A percentile compares a stretch with the other conserved stretches of the same genome.
Conservation (phyloP, 92 coral and sea anemone genomes). For the Plumapathes pennacea region DNA sequence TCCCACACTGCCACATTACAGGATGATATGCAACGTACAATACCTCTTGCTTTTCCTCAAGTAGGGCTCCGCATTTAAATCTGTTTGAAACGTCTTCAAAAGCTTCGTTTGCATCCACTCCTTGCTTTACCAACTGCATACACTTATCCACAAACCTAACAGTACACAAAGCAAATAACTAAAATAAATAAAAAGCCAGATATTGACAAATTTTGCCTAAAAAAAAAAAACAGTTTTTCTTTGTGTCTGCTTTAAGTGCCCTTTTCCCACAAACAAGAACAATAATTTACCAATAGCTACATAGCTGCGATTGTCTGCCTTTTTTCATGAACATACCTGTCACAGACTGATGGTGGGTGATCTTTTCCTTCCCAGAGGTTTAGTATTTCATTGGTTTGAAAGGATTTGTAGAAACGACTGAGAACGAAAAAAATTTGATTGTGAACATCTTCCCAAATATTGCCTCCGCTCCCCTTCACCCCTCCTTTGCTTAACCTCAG, state of each 20-base stretch:
- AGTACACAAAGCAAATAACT: neutral
- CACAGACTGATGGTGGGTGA: constrained; percentile 40
- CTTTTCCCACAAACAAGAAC: no score
- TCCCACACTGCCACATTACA: no score
- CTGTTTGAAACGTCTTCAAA: constrained; percentile 28
- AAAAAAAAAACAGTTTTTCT: neutral
- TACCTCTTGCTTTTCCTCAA: no score
- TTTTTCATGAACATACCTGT: constrained; percentile 42
- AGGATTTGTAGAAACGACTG: constrained; percentile 62
- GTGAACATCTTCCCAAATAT: no score
- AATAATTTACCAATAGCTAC: neutral
- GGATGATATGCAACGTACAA: no score
- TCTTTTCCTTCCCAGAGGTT: constrained; percentile 33
- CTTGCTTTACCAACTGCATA: constrained; percentile 46
- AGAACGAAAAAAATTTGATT: no score
- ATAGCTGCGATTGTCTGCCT: neutral
- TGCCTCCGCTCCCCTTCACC: no score
- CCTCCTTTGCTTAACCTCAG: no score
- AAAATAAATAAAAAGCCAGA: neutral
- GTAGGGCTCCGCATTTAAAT: no score
- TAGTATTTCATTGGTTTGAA: constrained; percentile 46
- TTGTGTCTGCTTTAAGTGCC: neutral
- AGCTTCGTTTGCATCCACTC: constrained; percentile 49
- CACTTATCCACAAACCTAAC: constrained; percentile 61
- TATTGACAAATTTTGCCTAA: neutral